A percentile compares a stretch with the other conserved stretches of the same genome.
phyloP scores from a whole-genome alignment of 2,888 invertebrate genomes.

The Corbicula japonica region DNA sequence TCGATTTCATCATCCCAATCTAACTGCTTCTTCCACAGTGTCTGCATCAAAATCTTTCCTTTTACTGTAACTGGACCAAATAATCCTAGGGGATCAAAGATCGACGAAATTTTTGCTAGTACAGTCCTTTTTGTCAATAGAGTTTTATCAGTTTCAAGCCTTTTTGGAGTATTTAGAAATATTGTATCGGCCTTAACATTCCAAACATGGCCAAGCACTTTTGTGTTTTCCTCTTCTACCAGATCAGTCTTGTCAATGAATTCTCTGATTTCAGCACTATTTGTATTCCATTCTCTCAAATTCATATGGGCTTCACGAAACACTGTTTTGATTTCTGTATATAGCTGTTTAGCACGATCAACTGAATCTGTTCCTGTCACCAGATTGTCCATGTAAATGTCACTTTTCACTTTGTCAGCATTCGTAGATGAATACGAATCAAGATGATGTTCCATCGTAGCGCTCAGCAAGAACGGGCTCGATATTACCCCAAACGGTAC shows the following conservation, averaged over 20 bases:
- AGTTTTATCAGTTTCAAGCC: not conserved
- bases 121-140: constrained; percentile 17
- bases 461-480: constrained; percentile 2
- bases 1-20: constrained; percentile 34
- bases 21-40: constrained; percentile 24
- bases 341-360: too few species aligned
- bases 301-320: constrained; percentile 46
- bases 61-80: constrained; percentile 23
- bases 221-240: not conserved
- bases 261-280: too few species aligned
- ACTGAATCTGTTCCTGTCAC: too few species aligned
- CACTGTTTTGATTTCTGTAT: constrained; percentile 19
- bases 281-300: constrained; percentile 37
- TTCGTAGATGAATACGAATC: not conserved
- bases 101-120: constrained; percentile 14
- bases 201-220: constrained; percentile 30
- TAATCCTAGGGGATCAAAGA: constrained; percentile 39
- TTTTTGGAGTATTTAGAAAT: not conserved
- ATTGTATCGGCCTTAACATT: constrained; percentile 12
- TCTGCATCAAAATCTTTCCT: too few species aligned
- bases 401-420: not conserved
- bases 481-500: constrained; percentile 11
- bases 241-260: not conserved
- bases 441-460: constrained; percentile 9
- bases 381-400: not conserved